Percentiles rank a stretch among this genome's conserved stretches.
These are phyloP conservation scores for Hypothenemus hampei DNA, from an alignment of 1,140 invertebrate species.

Conservation along the genomic window DNA sequence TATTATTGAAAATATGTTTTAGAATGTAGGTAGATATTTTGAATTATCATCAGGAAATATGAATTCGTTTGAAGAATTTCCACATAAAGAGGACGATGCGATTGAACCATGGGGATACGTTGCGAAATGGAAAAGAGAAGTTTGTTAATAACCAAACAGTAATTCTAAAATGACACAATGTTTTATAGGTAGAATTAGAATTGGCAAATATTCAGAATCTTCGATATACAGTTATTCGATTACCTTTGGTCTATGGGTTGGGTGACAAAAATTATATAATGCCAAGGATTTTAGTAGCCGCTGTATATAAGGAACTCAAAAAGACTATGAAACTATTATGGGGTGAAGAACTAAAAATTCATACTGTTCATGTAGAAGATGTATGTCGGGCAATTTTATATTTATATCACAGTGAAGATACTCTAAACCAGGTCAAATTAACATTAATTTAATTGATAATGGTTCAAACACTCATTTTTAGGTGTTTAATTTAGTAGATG, in stretches of 20 bases:
- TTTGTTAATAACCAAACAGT: too few relatives aligned
- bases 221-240: slow-evolving; percentile 76
- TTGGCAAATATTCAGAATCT: slow-evolving; percentile 60
- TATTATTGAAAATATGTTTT: background rate
- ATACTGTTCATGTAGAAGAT: slow-evolving; percentile 83
- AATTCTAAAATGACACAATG: too few relatives aligned
- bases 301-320: slow-evolving; percentile 79
- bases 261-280: slow-evolving; percentile 78
- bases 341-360: slow-evolving; percentile 77
- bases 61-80: slow-evolving; percentile 69
- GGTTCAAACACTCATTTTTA: slow-evolving; percentile 42
- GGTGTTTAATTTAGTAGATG: slow-evolving; percentile 79
- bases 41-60: slow-evolving; percentile 83
- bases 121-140: slow-evolving; percentile 67
- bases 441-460: background rate
- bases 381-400: slow-evolving; percentile 75
- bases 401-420: slow-evolving; percentile 51
- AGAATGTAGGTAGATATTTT: slow-evolving; percentile 64
- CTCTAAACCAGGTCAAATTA: slow-evolving; percentile 39
- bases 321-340: slow-evolving; percentile 90
- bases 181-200: slow-evolving; percentile 71
- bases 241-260: slow-evolving; percentile 80
- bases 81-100: slow-evolving; percentile 70
- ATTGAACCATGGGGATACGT: slow-evolving; percentile 78
- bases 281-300: slow-evolving; percentile 77